phyloP scores from a whole-genome alignment of 2,797 vertebrate genomes.

The Lates japonicus region DNA sequence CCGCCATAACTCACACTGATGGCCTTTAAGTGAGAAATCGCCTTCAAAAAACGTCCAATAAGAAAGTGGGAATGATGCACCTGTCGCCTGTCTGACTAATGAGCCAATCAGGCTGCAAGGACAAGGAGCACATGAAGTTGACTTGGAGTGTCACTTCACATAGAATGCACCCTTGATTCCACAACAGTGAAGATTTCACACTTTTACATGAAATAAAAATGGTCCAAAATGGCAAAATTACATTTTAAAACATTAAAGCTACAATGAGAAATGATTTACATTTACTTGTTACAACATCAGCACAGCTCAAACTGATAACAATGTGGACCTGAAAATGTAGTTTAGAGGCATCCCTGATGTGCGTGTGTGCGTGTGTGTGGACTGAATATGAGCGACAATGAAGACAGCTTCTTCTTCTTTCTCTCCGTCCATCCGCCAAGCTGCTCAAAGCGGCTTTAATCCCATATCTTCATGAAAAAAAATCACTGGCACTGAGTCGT shows the following conservation, averaged over 20 bases:
- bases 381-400: conserved; percentile 36
- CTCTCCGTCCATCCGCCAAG: conserved; percentile 33
- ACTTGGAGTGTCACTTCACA: conserved; percentile 48
- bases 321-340: conserved; percentile 9
- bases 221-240: background rate
- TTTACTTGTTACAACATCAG: conserved; percentile 1
- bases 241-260: conserved; percentile 8
- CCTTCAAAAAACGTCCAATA: conserved; percentile 71
- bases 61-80: conserved; percentile 77
- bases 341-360: conserved; percentile 14
- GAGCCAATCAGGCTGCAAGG: conserved; percentile 80
- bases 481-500: conserved; percentile 48
- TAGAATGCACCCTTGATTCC: conserved; percentile 11
- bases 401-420: conserved; percentile 32
- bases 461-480: conserved; percentile 54
- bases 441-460: conserved; percentile 67
- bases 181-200: conserved; percentile 11
- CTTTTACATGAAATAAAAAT: background rate
- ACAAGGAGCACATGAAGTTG: conserved; percentile 68
- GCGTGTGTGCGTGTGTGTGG: conserved; percentile 15
- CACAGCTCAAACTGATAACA: background rate
- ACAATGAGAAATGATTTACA: conserved; percentile 18
- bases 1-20: conserved; percentile 77
- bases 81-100: conserved; percentile 80
- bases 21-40: conserved; percentile 73